These are phyloP conservation scores for Characodon lateralis DNA, from an alignment of 2,797 vertebrate genomes.

Conservation along the genomic window DNA sequence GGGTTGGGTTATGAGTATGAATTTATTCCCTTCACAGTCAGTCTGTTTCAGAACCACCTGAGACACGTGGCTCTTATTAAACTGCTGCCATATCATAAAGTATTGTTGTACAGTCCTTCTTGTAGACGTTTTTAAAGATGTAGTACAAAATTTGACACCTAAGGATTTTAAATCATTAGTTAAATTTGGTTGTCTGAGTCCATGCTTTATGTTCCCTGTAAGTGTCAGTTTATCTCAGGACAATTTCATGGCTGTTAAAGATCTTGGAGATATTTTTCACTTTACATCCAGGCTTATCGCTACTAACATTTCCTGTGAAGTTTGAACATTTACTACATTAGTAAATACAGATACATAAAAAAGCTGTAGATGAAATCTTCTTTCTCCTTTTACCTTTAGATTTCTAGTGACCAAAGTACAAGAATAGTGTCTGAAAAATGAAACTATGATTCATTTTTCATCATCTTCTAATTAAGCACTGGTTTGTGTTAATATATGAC, in stretches of 20 bases:
- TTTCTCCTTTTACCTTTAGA: neutral
- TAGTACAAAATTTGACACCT: neutral
- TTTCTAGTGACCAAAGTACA: neutral
- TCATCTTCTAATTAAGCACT: neutral
- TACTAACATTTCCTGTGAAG: conserved; percentile 29
- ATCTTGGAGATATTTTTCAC: conserved; percentile 32
- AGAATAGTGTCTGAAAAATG: neutral
- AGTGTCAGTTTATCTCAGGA: conserved; percentile 1
- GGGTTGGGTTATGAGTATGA: neutral
- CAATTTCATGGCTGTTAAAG: conserved; percentile 7
- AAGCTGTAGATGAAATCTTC: neutral
- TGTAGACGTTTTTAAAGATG: conserved; percentile 10
- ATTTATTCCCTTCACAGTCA: neutral
- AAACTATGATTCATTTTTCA: neutral
- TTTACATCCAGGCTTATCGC: conserved; percentile 37
- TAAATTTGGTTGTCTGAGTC: conserved; percentile 13
- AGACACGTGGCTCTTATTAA: neutral
- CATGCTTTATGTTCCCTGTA: conserved; percentile 12
- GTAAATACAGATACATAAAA: conserved; percentile 7
- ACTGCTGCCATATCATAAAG: neutral
- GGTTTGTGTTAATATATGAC: neutral
- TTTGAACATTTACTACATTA: conserved; percentile 1
- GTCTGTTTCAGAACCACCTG: neutral
- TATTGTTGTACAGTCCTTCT: neutral
- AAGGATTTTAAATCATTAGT: conserved; percentile 16